Evolutionary conservation across 2,797 vertebrate species (phyloP), one percentile per base, ranked within the genome.

Genomic region (Cottoperca gobio): DNA sequence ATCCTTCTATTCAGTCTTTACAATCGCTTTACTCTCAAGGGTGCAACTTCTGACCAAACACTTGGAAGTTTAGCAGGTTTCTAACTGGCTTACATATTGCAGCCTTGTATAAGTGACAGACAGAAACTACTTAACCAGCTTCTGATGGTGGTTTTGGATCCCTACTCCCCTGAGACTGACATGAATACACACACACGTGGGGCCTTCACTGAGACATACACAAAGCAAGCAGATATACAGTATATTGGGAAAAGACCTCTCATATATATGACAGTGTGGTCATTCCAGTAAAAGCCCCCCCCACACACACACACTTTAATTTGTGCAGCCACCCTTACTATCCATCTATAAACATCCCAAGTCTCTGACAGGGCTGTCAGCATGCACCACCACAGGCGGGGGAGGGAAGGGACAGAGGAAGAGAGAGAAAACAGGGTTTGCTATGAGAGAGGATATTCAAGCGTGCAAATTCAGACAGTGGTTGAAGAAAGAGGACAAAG

Each of bases 291-390:
- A 88, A 70, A 46, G 17, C 58, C 60, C 39, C 42, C 13, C 37
- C 33, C 52, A 59, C 55, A 58, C 50, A 63, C 57, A 76, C 58
- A 60, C 53, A 57, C 67, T 55, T 76, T 45, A 46, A 78, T 76
- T 50, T 82, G 70, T 71, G 65, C 82, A 78, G 68, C 74, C 81
- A 86, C 57, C 78, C 82, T 76, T 66, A 70, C 71, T 70, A 74
- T 86, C 73, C 63, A 48, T 88, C 83, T 76, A 88, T 69, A 86
- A 88, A 88, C 83, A 88, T 82, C 77, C 79, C 71, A 53, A 65
- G 70, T 77, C 78, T 76, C 72, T 89, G 87, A 88, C 88, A 79
- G 64, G 39, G 50, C 78, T 82, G 83, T 86, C 83, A 86, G 79
- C 48, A n/a, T 62, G 75, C 70, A 53, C 70, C 58, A 79, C 53